Evolutionary conservation across 2,888 invertebrate species (phyloP), one percentile per base, ranked within the genome.

Genomic region (Ectemnius lituratus): DNA sequence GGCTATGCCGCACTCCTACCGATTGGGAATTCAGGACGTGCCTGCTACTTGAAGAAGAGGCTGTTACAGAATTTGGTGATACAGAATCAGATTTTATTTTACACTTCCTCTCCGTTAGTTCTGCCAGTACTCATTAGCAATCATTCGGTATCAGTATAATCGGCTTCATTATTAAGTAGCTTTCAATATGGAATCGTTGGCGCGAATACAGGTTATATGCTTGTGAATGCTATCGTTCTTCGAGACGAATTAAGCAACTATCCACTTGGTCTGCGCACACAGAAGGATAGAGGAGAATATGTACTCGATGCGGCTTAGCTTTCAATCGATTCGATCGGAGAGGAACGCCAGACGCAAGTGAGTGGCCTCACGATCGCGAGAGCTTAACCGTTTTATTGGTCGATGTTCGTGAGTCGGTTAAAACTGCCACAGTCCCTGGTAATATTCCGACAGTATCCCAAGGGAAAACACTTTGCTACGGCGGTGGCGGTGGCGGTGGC

Each of bases 1-100:
- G 52, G 37, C 37, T 4, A 37, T 11, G 37, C 37, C 37, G 37
- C 8, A 37, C 37, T 37, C 37, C 37, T 37, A 8, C 8, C 66
- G 20, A 77, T 76, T 76, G 76, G 57, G 72, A 62, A 77, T 77
- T 76, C 77, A 63, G 76, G 69, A 37, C 76, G 67, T 76, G 16
- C n/a, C 2, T 14, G 4, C 52, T 37, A 0, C 52, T 37, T 37
- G 37, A 37, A 37, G 37, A 37, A 37, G 76, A 60, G 49, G 18
- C 60, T 27, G 62, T 3, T 23, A 0, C 2, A 23, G 23, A 0
- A 3, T 23, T 23, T 2, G 23, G 23, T 23, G 56, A 28, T 60
- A 16, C 47, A 47, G 66, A 71, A 71, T 71, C 71, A 75, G 71
- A 76, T 76, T 76, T 70, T 47, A 68, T 47, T 59, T 52, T 52